Conservation (phyloP, 1,140 invertebrate genomes). For the Theocolax elegans region DNA sequence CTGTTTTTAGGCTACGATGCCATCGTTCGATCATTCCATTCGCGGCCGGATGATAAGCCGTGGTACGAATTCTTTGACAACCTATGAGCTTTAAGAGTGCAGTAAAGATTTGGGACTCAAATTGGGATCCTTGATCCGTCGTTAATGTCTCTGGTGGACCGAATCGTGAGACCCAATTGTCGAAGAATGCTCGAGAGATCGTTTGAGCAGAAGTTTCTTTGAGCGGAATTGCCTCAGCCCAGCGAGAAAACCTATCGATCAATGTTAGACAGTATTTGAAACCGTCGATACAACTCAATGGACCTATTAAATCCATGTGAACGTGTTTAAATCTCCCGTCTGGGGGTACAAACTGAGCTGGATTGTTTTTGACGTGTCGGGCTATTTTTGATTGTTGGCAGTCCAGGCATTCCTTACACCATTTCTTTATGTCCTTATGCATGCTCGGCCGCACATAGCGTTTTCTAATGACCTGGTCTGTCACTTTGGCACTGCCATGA, state of each 20-base stretch:
- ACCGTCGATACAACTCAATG: conserved; percentile 53
- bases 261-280: conserved; percentile 14
- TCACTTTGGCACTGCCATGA: conserved; percentile 46
- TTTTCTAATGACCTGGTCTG: conserved; percentile 22
- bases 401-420: conserved; percentile 37
- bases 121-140: neutral
- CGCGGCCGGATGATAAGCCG: too few relatives aligned
- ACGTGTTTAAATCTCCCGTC: conserved; percentile 53
- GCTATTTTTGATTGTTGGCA: conserved; percentile 43
- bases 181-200: neutral
- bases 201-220: neutral
- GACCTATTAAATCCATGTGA: conserved; percentile 62
- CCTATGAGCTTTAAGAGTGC: neutral
- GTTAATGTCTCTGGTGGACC: neutral
- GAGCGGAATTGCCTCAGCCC: neutral
- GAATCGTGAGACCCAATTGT: neutral
- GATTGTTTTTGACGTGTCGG: neutral
- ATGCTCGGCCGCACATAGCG: conserved; percentile 40
- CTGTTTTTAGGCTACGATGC: neutral
- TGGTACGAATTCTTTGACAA: neutral
- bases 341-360: conserved; percentile 16
- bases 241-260: conserved; percentile 38
- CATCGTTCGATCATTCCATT: too few relatives aligned
- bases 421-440: conserved; percentile 34
- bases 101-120: neutral